Conservation (phyloP, 2,113 vertebrate genomes). For the Ophthalmolycus amberensis region DNA sequence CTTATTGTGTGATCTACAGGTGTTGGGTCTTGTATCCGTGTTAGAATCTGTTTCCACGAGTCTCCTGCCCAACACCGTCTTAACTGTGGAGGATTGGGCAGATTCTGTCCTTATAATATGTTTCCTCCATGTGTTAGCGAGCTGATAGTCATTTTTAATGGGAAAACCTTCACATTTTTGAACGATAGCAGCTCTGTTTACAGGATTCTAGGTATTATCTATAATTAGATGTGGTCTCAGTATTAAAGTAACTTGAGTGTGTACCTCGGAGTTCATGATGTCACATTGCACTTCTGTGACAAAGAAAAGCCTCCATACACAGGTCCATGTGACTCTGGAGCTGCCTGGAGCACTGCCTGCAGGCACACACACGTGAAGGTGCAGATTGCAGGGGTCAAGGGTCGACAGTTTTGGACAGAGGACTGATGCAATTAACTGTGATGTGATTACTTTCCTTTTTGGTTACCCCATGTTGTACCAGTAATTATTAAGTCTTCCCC, state of each 20-base stretch:
- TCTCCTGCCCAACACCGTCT: no score
- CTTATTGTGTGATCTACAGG: constrained; percentile 17
- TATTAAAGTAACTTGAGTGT: constrained; percentile 52
- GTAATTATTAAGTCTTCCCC: background rate
- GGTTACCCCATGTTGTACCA: background rate
- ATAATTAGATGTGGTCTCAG: constrained; percentile 66
- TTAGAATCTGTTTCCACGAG: background rate
- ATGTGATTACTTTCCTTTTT: background rate
- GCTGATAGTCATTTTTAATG: background rate
- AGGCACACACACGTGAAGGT: constrained; percentile 42
- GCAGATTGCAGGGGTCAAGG: background rate
- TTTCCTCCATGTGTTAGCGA: background rate
- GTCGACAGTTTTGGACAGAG: background rate
- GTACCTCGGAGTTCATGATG: constrained; percentile 79
- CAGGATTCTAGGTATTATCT: constrained; percentile 46
- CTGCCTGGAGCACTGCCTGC: constrained; percentile 15
- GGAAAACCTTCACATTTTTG: no score
- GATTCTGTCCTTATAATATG: background rate
- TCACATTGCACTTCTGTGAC: constrained; percentile 89
- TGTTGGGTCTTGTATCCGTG: background rate
- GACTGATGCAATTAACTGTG: background rate
- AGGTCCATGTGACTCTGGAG: constrained; percentile 47
- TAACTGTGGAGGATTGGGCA: background rate
- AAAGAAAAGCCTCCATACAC: constrained; percentile 72
- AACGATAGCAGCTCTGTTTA: background rate